Conservation (phyloP, 2,797 vertebrate genomes). For the Schizopygopsis malacanthus region DNA sequence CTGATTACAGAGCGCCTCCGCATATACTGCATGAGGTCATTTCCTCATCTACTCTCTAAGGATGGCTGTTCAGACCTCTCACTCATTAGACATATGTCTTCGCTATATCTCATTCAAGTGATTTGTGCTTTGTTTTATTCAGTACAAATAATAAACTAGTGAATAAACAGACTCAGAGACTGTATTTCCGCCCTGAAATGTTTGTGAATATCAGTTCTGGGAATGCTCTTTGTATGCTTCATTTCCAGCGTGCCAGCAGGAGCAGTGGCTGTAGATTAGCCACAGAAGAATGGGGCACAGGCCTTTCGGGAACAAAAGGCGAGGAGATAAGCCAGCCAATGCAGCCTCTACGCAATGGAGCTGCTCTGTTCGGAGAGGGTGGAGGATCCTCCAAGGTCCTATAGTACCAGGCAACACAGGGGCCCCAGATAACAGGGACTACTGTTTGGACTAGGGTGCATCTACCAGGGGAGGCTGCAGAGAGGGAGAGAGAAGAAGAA, state of each 20-base stretch:
- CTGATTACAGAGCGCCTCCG: conserved; percentile 51
- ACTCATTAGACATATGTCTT: conserved; percentile 1
- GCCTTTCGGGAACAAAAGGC: conserved; percentile 25
- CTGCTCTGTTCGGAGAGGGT: conserved; percentile 18
- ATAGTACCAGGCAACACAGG: conserved; percentile 56
- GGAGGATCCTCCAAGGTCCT: conserved; percentile 44
- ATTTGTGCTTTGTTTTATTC: conserved; percentile 17
- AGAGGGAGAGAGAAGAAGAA: conserved; percentile 33
- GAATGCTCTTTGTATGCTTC: conserved; percentile 13
- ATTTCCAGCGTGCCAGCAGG: conserved; percentile 4
- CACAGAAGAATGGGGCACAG: conserved; percentile 25
- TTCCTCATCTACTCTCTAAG: conserved; percentile 57
- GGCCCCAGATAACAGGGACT: conserved; percentile 59
- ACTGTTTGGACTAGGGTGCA: conserved; percentile 55
- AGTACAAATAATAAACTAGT: not conserved
- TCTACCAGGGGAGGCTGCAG: conserved; percentile 41
- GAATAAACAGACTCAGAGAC: not conserved
- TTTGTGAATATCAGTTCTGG: conserved; percentile 14
- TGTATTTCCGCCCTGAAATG: not conserved
- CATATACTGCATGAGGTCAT: conserved; percentile 55
- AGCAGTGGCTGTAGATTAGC: not conserved
- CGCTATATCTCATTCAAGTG: not conserved
- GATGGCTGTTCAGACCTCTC: conserved; percentile 42
- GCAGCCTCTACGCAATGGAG: conserved; percentile 30
- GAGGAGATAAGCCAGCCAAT: conserved; percentile 37